phyloP scores from a whole-genome alignment of 2,113 vertebrate genomes.

The Pantherophis guttatus region DNA sequence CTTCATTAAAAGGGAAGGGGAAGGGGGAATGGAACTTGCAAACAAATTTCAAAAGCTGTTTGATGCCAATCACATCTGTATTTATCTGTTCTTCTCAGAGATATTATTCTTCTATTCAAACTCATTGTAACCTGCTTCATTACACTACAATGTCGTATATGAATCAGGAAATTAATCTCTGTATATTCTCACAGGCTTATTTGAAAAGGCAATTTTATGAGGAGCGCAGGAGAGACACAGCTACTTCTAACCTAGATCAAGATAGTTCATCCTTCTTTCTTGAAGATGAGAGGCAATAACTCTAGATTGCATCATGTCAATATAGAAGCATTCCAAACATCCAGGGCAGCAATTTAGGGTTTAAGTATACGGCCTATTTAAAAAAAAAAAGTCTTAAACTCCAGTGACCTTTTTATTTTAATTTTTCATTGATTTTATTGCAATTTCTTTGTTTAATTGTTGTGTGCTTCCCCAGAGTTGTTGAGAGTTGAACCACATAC shows the following conservation, averaged over 20 bases:
- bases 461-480: background rate
- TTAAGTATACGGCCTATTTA: background rate
- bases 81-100: slow-evolving; percentile 20
- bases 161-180: slow-evolving; percentile 28
- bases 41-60: slow-evolving; percentile 21
- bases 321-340: too few species aligned
- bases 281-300: background rate
- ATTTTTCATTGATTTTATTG: background rate
- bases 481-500: background rate
- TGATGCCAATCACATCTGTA: slow-evolving; percentile 11
- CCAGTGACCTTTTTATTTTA: background rate
- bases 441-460: background rate
- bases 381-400: background rate
- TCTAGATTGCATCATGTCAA: background rate
- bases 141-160: background rate
- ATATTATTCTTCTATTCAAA: background rate
- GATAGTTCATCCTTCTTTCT: background rate
- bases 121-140: slow-evolving; percentile 23
- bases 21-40: background rate
- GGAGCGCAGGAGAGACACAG: slow-evolving; percentile 1
- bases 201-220: slow-evolving; percentile 16
- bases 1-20: slow-evolving; percentile 18
- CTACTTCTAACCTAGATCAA: background rate
- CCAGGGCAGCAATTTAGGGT: background rate
- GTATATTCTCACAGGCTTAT: background rate